Percentiles rank a stretch among this genome's conserved stretches.
These are phyloP conservation scores for Helobdella robusta DNA, from an alignment of 2,888 invertebrate species.

Conservation along the genomic window DNA sequence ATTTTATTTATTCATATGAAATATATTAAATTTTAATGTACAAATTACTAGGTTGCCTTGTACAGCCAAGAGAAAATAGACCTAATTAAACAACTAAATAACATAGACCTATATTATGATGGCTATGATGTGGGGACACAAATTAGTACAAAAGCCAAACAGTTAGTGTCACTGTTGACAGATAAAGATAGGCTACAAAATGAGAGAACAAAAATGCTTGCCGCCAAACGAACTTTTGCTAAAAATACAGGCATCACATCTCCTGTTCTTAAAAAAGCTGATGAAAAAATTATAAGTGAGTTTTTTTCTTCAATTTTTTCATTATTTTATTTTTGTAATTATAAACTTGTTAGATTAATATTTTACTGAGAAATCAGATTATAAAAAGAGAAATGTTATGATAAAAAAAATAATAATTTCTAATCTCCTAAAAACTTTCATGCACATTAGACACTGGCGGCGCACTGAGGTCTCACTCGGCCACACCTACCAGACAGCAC, in stretches of 20 bases:
- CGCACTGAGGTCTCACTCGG: no score
- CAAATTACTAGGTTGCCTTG: conserved; percentile 11
- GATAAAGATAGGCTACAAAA: conserved; percentile 19
- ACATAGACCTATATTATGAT: conserved; percentile 1
- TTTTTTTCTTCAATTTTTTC: background rate
- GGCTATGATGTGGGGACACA: background rate
- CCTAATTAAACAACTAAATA: background rate
- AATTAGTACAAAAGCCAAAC: conserved; percentile 7
- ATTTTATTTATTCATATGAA: background rate
- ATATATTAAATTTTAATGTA: background rate
- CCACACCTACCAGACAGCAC: no score
- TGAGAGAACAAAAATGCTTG: conserved; percentile 13
- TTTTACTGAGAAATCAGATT: background rate
- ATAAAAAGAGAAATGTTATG: background rate
- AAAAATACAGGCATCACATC: background rate
- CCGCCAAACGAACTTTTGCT: background rate
- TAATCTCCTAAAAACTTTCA: no score
- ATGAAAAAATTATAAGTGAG: background rate
- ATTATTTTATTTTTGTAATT: background rate
- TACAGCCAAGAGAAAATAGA: conserved; percentile 5
- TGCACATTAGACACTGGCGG: no score
- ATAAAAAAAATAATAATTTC: background rate
- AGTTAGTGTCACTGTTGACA: background rate
- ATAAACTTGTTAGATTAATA: background rate
- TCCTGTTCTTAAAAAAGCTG: background rate